Conservation (phyloP, 64 coral and sea anemone genomes). For the Platygyra sinensis region DNA sequence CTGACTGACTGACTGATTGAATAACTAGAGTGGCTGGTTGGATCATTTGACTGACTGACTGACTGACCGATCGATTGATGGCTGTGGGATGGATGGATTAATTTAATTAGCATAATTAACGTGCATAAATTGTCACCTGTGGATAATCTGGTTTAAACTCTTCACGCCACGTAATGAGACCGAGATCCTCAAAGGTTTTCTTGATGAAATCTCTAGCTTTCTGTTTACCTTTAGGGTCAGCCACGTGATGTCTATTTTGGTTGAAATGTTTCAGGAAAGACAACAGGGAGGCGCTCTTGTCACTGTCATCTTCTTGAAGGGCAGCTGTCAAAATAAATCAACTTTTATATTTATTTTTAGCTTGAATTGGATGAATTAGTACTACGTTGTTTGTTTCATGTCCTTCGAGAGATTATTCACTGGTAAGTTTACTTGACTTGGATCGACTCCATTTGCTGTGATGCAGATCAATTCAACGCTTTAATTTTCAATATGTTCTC, state of each 20-base stretch:
- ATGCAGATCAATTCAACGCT: too few species aligned
- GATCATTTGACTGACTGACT: background rate
- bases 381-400: too few species aligned
- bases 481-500: too few species aligned
- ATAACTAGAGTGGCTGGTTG: background rate
- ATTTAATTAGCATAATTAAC: background rate
- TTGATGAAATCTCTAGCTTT: slow-evolving; percentile 65
- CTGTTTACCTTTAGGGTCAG: slow-evolving; percentile 49
- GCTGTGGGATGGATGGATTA: too few species aligned
- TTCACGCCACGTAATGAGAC: slow-evolving; percentile 57
- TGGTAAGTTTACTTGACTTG: too few species aligned
- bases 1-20: background rate
- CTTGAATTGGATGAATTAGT: background rate
- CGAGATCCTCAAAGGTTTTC: slow-evolving; percentile 58
- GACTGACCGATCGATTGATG: background rate
- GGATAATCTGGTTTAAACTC: slow-evolving; percentile 28
- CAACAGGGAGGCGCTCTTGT: background rate
- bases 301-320: background rate
- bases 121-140: slow-evolving; percentile 38
- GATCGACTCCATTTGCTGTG: too few species aligned
- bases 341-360: background rate
- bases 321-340: background rate
- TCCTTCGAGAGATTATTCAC: too few species aligned
- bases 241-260: slow-evolving; percentile 57
- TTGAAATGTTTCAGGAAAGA: slow-evolving; percentile 58